Conservation (phyloP, 2,113 vertebrate genomes). For the Phaetusa simplex region DNA sequence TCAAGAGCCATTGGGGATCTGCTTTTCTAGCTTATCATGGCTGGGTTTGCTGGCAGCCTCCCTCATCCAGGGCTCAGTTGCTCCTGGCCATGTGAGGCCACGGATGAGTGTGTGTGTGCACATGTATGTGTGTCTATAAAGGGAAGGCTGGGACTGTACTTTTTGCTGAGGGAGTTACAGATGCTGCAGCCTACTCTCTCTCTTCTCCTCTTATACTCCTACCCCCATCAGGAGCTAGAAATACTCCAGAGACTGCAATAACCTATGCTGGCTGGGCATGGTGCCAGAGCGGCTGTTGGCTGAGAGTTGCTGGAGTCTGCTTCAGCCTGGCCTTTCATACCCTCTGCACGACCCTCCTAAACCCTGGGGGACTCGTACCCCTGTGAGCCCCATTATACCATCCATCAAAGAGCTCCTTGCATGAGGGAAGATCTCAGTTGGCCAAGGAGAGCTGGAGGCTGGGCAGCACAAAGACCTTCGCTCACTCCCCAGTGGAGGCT, state of each 20-base stretch:
- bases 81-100: neutral
- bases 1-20: neutral
- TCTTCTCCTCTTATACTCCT: neutral
- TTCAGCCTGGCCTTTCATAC: constrained; percentile 27
- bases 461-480: constrained; percentile 11
- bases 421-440: neutral
- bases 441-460: neutral
- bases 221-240: neutral
- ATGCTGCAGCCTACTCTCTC: neutral
- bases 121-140: neutral
- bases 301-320: neutral
- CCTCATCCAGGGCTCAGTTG: neutral
- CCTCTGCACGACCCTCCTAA: neutral
- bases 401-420: constrained; percentile 21
- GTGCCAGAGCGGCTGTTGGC: constrained; percentile 33
- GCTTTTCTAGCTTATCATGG: neutral
- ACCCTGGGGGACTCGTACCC: constrained; percentile 8
- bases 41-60: neutral
- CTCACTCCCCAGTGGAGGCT: neutral
- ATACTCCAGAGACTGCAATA: constrained; percentile 34
- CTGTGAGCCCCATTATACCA: constrained; percentile 23
- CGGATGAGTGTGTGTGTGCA: neutral
- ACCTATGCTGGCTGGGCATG: constrained; percentile 6
- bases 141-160: neutral
- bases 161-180: neutral